A percentile compares a stretch with the other conserved stretches of the same genome.
Conservation (phyloP, 2,888 invertebrate species). For the Horisme vitalbata region DNA sequence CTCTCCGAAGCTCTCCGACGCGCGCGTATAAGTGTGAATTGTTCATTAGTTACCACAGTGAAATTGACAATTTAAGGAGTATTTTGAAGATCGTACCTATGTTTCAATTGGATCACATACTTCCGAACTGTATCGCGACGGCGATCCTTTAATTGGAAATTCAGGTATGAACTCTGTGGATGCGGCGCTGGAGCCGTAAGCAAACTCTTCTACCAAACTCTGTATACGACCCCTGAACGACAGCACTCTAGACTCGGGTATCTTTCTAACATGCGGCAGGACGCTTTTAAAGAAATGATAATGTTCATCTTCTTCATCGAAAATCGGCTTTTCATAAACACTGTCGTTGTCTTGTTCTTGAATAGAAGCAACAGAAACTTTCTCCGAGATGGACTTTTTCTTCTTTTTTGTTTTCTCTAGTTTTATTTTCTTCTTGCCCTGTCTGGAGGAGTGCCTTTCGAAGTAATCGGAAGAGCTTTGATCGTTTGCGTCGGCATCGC, state of each 20-base stretch:
- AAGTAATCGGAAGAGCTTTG: slow-evolving; percentile 20
- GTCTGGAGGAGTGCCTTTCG: slow-evolving; percentile 4
- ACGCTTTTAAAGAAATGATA: slow-evolving; percentile 21
- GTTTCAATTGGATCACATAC: slow-evolving; percentile 18
- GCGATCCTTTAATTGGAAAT: slow-evolving; percentile 15
- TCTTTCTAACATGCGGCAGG: slow-evolving; percentile 21
- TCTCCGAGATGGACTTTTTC: not conserved
- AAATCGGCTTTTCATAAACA: slow-evolving; percentile 1
- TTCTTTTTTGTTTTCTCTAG: slow-evolving; percentile 7
- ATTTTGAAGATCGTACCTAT: too few relatives aligned
- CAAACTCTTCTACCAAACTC: slow-evolving; percentile 19
- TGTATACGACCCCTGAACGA: slow-evolving; percentile 19
- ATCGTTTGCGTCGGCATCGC: slow-evolving; percentile 1
- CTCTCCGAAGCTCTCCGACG: too few relatives aligned
- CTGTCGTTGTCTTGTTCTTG: slow-evolving; percentile 8
- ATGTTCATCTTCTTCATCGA: slow-evolving; percentile 25
- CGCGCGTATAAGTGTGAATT: too few relatives aligned
- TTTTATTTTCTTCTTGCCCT: slow-evolving; percentile 6
- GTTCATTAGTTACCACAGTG: too few relatives aligned
- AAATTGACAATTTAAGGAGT: too few relatives aligned
- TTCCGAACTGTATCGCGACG: slow-evolving; percentile 11
- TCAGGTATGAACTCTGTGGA: slow-evolving; percentile 10
- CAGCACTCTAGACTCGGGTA: slow-evolving; percentile 12
- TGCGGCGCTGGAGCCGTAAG: slow-evolving; percentile 10
- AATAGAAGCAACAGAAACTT: not conserved